Evolutionary conservation across 2,888 invertebrate genomes (phyloP).

Genomic region (Drosophila mimica): DNA sequence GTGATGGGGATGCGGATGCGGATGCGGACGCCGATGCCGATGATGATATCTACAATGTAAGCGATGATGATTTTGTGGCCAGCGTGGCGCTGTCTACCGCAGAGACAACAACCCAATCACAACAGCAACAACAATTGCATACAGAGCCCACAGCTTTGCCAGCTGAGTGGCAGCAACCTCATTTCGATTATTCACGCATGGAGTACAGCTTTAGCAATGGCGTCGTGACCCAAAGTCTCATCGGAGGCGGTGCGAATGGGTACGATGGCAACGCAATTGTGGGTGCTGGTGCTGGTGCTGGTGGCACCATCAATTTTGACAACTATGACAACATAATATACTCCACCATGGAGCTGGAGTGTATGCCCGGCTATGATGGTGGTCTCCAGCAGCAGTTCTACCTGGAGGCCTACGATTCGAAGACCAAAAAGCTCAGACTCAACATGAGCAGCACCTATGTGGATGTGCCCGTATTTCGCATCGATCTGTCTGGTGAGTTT

Average conservation of each 20-base stretch:
- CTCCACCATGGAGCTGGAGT: conserved; percentile 90
- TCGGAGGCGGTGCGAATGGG: conserved; percentile 65
- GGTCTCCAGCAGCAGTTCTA: conserved; percentile 94
- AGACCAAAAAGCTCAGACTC: conserved; percentile 89
- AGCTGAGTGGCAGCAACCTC: conserved; percentile 77
- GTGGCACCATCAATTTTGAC: conserved; percentile 83
- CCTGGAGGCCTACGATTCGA: conserved; percentile 92
- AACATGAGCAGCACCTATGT: conserved; percentile 88
- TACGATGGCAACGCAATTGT: conserved; percentile 39
- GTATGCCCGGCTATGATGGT: conserved; percentile 95
- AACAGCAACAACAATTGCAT: conserved; percentile 16
- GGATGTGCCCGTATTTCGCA: conserved; percentile 88
- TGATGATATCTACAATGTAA: conserved; percentile 72
- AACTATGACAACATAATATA: conserved; percentile 85
- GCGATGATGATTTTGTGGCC: conserved; percentile 77
- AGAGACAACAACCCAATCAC: conserved; percentile 40
- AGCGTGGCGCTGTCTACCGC: conserved; percentile 63
- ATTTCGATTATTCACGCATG: conserved; percentile 84
- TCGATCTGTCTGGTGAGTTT: conserved; percentile 84
- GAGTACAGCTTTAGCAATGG: conserved; percentile 83
- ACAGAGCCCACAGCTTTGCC: conserved; percentile 26
- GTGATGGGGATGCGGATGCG: conserved; percentile 16
- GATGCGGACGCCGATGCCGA: conserved; percentile 48
- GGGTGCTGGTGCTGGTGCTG: conserved; percentile 56
- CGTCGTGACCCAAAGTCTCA: conserved; percentile 80